Conservation (phyloP, 2,797 vertebrate species). For the Chaunax sp. region DNA sequence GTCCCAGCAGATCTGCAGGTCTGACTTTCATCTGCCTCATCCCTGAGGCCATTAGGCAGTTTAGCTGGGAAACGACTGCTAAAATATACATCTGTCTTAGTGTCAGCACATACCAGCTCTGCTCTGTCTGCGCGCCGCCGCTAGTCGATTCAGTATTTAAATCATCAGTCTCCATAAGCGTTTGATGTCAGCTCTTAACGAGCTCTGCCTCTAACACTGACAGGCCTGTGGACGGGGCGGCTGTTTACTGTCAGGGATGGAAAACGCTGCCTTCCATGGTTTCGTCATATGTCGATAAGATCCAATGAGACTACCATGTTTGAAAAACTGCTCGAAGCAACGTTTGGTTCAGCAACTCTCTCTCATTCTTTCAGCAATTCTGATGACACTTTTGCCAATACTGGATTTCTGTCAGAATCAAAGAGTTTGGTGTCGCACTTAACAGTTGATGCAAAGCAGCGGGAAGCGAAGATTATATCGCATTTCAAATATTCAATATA, state of each 20-base stretch:
- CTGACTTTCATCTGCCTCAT: conserved; percentile 73
- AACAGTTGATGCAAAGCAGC: conserved; percentile 56
- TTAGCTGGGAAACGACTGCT: conserved; percentile 81
- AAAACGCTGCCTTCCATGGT: conserved; percentile 70
- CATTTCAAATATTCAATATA: conserved; percentile 53
- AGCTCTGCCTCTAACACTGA: conserved; percentile 74
- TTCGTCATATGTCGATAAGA: conserved; percentile 67
- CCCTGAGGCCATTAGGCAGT: conserved; percentile 79
- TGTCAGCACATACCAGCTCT: conserved; percentile 72
- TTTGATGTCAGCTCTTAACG: conserved; percentile 79
- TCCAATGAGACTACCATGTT: conserved; percentile 73
- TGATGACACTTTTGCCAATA: conserved; percentile 76
- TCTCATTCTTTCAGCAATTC: conserved; percentile 73
- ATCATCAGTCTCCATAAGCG: conserved; percentile 71
- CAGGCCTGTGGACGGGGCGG: conserved; percentile 68
- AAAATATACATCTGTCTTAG: conserved; percentile 83
- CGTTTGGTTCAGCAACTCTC: conserved; percentile 58
- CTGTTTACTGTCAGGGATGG: conserved; percentile 76
- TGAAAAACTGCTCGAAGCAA: conserved; percentile 62
- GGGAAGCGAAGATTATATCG: conserved; percentile 53
- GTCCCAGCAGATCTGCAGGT: conserved; percentile 71
- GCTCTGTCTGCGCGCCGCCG: conserved; percentile 57
- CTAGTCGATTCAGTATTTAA: conserved; percentile 80
- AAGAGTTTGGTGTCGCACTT: conserved; percentile 46
- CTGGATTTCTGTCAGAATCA: conserved; percentile 70